Evolutionary conservation across 2,888 invertebrate species (phyloP), one percentile per base, ranked within the genome.

Genomic region (Parelbella ahira): DNA sequence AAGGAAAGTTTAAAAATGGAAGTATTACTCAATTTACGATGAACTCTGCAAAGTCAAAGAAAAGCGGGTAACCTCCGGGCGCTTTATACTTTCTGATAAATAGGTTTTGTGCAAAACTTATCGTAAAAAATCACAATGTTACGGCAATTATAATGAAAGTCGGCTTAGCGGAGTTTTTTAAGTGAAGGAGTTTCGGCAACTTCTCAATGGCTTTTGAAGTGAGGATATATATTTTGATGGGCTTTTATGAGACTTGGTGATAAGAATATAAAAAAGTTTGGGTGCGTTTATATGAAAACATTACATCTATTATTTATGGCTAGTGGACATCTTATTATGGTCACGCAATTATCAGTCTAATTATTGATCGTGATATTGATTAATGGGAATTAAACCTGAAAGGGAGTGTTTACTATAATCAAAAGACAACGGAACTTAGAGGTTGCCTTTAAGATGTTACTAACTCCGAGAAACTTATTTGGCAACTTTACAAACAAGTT

Each of bases 81-180:
- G 29, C 30, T 43, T 38, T 47, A 34, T 42, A 28, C 41, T 41
- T 42, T 29, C 27, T 49, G 49, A 49, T 49, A 46, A 46, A 49
- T 49, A 46, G 46, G 46, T 49, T 46, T 38, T 46, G 41, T 25
- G 39, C 34, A 44, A 43, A 49, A 46, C 19, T 49, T 45, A 41
- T 41, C 41, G 33, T 41, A 41, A 41, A 41, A 41, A 41, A 33
- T 41, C 41, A 41, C 41, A 33, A 33, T 41, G 41, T 41, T 41
- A 41, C 21, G 21, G 27, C 41, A 41, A 41, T 41, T 41, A 41
- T 41, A 41, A 41, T 41, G 41, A 41, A 41, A 41, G 33, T 41
- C 33, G 33, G 21, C 41, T 41, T 41, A 41, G 41, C 20, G 15
- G 41, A 33, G 41, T 33, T 41, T 41, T 33, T 21, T 41, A 33